Evolutionary conservation across 2,888 invertebrate species (phyloP).

Genomic region (Craniophora ligustri): DNA sequence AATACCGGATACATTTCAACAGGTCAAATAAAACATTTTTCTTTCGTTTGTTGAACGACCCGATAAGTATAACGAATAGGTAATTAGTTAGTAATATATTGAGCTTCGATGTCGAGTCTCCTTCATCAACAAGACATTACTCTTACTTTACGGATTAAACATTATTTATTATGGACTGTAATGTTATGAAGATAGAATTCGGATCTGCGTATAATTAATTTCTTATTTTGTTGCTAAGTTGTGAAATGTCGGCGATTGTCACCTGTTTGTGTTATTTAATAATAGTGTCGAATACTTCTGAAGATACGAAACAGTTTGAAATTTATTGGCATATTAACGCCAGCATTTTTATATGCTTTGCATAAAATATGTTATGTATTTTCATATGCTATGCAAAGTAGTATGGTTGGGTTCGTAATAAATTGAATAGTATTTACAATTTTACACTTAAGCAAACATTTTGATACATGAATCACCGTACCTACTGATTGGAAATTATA

Average conservation of each 20-base stretch:
- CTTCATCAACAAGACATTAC: slow-evolving; percentile 80
- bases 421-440: slow-evolving; percentile 21
- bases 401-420: slow-evolving; percentile 10
- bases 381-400: too few species aligned
- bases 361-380: too few species aligned
- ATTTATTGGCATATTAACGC: slow-evolving; percentile 49
- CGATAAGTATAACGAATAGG: slow-evolving; percentile 85
- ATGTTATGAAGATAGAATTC: slow-evolving; percentile 51
- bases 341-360: too few species aligned
- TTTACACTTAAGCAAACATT: slow-evolving; percentile 9
- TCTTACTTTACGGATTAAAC: slow-evolving; percentile 79
- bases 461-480: neutral
- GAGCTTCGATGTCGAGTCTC: slow-evolving; percentile 77
- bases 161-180: slow-evolving; percentile 68
- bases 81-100: slow-evolving; percentile 85
- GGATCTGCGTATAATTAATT: slow-evolving; percentile 51
- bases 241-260: slow-evolving; percentile 46
- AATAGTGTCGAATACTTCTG: slow-evolving; percentile 49
- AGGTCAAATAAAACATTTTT: slow-evolving; percentile 79
- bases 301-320: slow-evolving; percentile 33
- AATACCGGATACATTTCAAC: slow-evolving; percentile 76
- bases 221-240: slow-evolving; percentile 51
- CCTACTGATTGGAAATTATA: too few species aligned
- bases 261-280: slow-evolving; percentile 41
- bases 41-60: slow-evolving; percentile 62